Evolutionary conservation across 2,113 vertebrate genomes (phyloP).

Genomic region (Semnornis frantzii): DNA sequence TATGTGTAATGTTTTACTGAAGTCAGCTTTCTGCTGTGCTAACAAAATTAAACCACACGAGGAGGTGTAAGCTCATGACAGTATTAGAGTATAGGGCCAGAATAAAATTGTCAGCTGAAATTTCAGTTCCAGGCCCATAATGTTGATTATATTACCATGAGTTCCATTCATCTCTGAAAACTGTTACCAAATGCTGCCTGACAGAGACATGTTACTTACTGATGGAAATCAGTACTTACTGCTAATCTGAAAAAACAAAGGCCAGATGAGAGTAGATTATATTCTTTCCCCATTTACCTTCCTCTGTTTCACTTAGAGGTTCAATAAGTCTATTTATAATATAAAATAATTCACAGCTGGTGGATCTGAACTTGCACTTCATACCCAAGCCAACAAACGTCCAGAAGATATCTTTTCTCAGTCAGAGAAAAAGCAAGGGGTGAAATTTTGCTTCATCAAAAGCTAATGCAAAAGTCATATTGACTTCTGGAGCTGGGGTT

Average conservation of each 20-base stretch:
- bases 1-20: not conserved
- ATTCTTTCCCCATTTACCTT: not conserved
- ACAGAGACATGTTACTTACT: not conserved
- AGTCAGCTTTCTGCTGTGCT: not conserved
- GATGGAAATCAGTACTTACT: slow-evolving; percentile 9
- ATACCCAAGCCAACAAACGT: not conserved
- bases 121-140: not conserved
- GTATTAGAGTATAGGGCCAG: not conserved
- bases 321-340: not conserved
- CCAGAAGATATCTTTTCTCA: not conserved
- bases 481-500: not conserved
- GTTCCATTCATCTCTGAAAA: not conserved
- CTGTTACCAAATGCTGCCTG: not conserved
- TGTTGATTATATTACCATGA: not conserved
- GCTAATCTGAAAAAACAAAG: slow-evolving; percentile 39
- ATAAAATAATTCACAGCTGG: slow-evolving; percentile 16
- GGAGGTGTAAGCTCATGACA: not conserved
- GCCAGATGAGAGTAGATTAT: not conserved
- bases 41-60: not conserved
- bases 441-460: not conserved
- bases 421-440: not conserved
- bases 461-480: not conserved
- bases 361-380: not conserved
- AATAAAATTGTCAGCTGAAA: not conserved
- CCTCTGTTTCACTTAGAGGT: not conserved